These are phyloP conservation scores for Hyperoplus immaculatus DNA, from an alignment of 2,797 vertebrate genomes.

Conservation along the genomic window DNA sequence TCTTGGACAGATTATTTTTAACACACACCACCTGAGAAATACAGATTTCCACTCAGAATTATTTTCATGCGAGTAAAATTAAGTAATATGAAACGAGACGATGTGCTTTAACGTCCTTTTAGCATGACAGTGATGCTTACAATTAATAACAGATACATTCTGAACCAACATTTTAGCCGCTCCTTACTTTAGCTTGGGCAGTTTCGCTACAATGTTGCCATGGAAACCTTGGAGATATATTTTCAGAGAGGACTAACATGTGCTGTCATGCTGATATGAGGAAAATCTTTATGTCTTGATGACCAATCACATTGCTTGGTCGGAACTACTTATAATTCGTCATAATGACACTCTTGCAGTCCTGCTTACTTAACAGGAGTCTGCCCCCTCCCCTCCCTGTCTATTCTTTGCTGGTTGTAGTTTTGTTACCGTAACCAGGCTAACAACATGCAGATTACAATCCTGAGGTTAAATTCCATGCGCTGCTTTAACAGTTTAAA, in stretches of 20 bases:
- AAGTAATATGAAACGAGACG: too few relatives aligned
- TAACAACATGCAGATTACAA: slow-evolving; percentile 16
- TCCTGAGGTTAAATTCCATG: slow-evolving; percentile 16
- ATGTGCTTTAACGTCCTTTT: too few relatives aligned
- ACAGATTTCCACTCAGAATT: background rate
- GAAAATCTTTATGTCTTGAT: too few relatives aligned
- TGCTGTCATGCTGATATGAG: too few relatives aligned
- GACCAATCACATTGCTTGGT: too few relatives aligned
- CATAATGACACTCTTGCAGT: slow-evolving; percentile 1
- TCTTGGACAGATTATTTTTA: background rate
- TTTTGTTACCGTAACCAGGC: background rate
- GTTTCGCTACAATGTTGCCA: too few relatives aligned
- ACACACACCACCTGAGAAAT: background rate
- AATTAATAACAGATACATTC: too few relatives aligned
- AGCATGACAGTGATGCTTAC: too few relatives aligned
- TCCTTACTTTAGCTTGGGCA: too few relatives aligned
- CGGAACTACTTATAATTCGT: slow-evolving; percentile 16
- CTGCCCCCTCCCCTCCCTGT: slow-evolving; percentile 6
- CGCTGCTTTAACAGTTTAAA: slow-evolving; percentile 34
- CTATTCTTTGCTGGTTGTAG: slow-evolving; percentile 11
- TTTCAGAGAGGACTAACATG: too few relatives aligned
- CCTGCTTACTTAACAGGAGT: background rate
- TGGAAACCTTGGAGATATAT: too few relatives aligned
- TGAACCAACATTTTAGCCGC: too few relatives aligned
- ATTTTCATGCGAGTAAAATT: background rate